These are phyloP conservation scores for Nibea coibor DNA, from an alignment of 2,113 vertebrate genomes.

Conservation along the genomic window DNA sequence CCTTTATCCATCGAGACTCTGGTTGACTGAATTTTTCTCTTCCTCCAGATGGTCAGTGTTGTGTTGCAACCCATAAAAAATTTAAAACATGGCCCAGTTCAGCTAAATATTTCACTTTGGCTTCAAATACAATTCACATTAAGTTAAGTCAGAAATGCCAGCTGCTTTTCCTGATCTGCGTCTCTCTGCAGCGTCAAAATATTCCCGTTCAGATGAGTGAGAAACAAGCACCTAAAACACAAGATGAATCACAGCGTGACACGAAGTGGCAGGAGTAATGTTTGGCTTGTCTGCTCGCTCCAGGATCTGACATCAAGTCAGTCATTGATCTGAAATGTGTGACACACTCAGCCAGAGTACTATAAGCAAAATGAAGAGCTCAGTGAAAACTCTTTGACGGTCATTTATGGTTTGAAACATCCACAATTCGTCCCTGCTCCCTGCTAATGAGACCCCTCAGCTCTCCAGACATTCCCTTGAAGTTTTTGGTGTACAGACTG, in stretches of 20 bases:
- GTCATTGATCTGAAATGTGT: conserved; percentile 24
- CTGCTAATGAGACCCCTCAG: neutral
- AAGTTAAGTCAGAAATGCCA: conserved; percentile 42
- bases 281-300: conserved; percentile 47
- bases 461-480: neutral
- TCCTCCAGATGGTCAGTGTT: conserved; percentile 62
- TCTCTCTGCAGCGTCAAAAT: conserved; percentile 25
- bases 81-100: conserved; percentile 55
- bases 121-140: conserved; percentile 17
- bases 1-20: conserved; percentile 2
- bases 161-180: conserved; percentile 49
- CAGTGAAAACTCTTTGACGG: conserved; percentile 21
- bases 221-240: conserved; percentile 13
- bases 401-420: conserved; percentile 6
- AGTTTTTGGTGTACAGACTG: neutral
- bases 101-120: conserved; percentile 47
- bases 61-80: conserved; percentile 60
- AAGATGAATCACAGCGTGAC: conserved; percentile 45
- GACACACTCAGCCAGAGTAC: conserved; percentile 20
- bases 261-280: conserved; percentile 22
- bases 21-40: conserved; percentile 38
- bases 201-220: conserved; percentile 25
- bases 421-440: neutral
- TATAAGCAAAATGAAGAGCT: conserved; percentile 13
- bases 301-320: conserved; percentile 36